A percentile compares a stretch with the other conserved stretches of the same genome.
These are phyloP conservation scores for Mesorhabditis spiculigera DNA, from an alignment of 2,888 invertebrate species.

Conservation along the genomic window DNA sequence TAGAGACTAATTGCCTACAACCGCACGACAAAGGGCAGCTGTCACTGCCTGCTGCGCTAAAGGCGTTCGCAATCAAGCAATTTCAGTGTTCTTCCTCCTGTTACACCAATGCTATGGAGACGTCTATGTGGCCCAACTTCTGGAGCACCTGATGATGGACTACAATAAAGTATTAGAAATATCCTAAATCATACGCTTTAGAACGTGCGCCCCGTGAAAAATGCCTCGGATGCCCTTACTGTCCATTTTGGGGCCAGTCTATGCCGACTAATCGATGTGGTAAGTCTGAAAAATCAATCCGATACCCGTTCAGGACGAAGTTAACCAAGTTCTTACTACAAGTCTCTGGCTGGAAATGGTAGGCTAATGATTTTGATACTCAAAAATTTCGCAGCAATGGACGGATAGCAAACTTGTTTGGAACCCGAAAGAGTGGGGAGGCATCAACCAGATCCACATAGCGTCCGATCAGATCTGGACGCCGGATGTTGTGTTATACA, in stretches of 20 bases:
- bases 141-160: conserved; percentile 34
- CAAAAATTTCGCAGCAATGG: conserved; percentile 68
- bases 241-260: conserved; percentile 41
- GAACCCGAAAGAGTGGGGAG: conserved; percentile 90
- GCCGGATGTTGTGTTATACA: conserved; percentile 89
- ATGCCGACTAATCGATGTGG: conserved; percentile 41
- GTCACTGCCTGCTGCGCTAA: no score
- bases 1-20: no score
- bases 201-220: conserved; percentile 37
- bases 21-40: no score
- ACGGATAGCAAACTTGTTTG: conserved; percentile 85
- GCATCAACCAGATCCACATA: conserved; percentile 87
- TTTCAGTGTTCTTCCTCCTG: conserved; percentile 2
- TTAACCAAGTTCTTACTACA: conserved; percentile 44
- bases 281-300: not conserved
- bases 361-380: not conserved
- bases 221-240: conserved; percentile 37
- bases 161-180: conserved; percentile 26
- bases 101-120: conserved; percentile 8
- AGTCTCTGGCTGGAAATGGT: conserved; percentile 48
- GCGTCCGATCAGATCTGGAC: conserved; percentile 94
- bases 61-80: not conserved
- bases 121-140: conserved; percentile 29
- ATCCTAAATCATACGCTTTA: not conserved
- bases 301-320: conserved; percentile 29